A percentile compares a stretch with the other conserved stretches of the same genome.
Evolutionary conservation across 2,113 vertebrate species (phyloP).

Genomic region (Clarias gariepinus): DNA sequence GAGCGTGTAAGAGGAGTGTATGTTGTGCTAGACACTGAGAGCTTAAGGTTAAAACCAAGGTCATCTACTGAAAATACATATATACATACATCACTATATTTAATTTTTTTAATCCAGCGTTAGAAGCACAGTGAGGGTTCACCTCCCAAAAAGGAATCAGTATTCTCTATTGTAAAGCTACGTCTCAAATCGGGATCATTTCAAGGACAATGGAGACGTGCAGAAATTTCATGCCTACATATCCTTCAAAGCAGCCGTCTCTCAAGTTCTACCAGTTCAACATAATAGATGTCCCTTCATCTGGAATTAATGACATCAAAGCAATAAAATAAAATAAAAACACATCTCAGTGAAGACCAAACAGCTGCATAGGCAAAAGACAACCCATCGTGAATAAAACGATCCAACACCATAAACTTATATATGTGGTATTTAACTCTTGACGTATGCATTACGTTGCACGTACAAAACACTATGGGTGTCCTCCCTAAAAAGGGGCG

Average conservation of each 20-base stretch:
- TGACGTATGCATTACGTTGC: conserved; percentile 54
- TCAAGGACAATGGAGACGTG: conserved; percentile 45
- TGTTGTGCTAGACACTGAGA: conserved; percentile 42
- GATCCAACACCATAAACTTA: conserved; percentile 56
- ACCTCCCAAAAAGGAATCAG: background rate
- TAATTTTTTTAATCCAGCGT: background rate
- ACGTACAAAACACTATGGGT: conserved; percentile 30
- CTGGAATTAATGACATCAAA: conserved; percentile 70
- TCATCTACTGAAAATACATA: background rate
- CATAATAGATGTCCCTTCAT: conserved; percentile 70
- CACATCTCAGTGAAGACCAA: conserved; percentile 64
- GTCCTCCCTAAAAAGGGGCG: background rate
- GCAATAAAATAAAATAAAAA: conserved; percentile 54
- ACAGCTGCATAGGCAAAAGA: conserved; percentile 65
- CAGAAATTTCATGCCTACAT: conserved; percentile 63
- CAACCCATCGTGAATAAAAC: conserved; percentile 58
- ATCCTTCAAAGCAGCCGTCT: conserved; percentile 60
- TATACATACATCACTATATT: background rate
- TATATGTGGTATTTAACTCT: conserved; percentile 59
- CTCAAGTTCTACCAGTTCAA: conserved; percentile 71
- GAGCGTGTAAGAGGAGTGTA: conserved; percentile 39
- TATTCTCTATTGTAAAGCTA: background rate
- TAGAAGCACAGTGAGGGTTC: background rate
- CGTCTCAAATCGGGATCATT: conserved; percentile 2
- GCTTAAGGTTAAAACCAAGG: background rate